Base-by-base conservation (phyloP, 2,113 vertebrate genomes). In the Hepsetus odoe region DNA sequence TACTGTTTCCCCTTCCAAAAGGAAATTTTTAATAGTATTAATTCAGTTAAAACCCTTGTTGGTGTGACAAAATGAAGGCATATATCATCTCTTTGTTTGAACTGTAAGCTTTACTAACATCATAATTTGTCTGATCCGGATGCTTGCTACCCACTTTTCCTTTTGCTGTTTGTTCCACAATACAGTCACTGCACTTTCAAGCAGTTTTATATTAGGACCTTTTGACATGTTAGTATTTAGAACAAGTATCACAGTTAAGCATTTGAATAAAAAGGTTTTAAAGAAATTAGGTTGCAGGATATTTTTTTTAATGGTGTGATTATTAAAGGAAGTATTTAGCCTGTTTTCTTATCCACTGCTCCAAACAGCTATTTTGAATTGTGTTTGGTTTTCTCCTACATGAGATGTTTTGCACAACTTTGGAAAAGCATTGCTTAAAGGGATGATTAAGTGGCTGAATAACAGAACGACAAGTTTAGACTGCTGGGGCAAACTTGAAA, bases 211-310 rank as follows among this genome's bases (percentile, higher is more conserved):
- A 66, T 55, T 59, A 82, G 51, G 59, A 65, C 38, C 58, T 65
- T 72, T 82, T 85, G 70, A 84, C 81, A 83, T 84, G 82, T 87
- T 76, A 69, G n/a, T 85, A 84, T 75, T 80, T 83, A 81, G 79
- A 79, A 64, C 70, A 32, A 70, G 72, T 80, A 78, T 64, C 56
- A 71, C 79, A 75, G 65, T 71, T 72, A 83, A 69, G 68, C 53
- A 64, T 77, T 82, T 82, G 69, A 89, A 89, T 88, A 86, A 89
- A 89, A 85, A 81, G 67, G 58, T 83, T 85, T 85, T 61, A 86
- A 84, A 83, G 74, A 76, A 80, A 82, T 72, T 61, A 83, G 77
- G 73, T 55, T 76, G 70, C 33, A 84, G 46, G 76, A 72, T 66
- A 74, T 81, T 82, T 86, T 28, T 82, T 69, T 73, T 66, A 62